Evolutionary conservation across 2,113 vertebrate genomes (phyloP), one percentile per base, ranked within the genome.

Genomic region (Parus major): DNA sequence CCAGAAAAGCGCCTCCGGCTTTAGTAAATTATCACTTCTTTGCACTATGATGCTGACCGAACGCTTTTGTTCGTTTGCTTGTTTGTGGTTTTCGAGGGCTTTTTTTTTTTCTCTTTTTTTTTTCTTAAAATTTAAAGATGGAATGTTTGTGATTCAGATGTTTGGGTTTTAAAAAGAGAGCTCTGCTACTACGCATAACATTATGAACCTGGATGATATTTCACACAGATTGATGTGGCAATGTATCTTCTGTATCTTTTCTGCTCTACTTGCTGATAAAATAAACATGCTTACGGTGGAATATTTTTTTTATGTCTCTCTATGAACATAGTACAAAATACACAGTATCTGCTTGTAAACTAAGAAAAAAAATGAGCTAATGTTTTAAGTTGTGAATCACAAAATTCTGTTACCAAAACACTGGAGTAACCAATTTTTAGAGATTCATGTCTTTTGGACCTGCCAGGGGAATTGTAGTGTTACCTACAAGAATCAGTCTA

Each of bases 141-240:
- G 27, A 82, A 39, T 0, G 0, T 19, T 7, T 60, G 27, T 53
- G 25, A 10, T 50, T 70, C 18, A 35, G 46, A 2, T 23, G 4
- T 20, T 65, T 23, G 15, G 16, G 3, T 15, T 88, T 70, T 68
- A 36, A 56, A 47, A 87, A 42, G 14, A 33, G 28, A 33, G 5
- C 9, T 86, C 28, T 66, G 15, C 33, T 61, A 9, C 36, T 33
- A 1, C 2, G 21, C 7, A 1, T 55, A 22, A 28, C 29, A 33
- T n/a, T 39, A 7, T 3, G 18, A 57, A 31, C 5, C 29, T 39
- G 36, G 16, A 3, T 52, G 23, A 4, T 42, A 4, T 28, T 72
- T 73, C 35, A 7, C 49, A 17, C 10, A 55, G 36, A 11, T n/a
- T 42, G 8, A 21, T 39, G 25, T 28, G 53, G 49, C 23, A 35